Percentiles rank a stretch among this genome's conserved stretches.
Evolutionary conservation across 1,140 invertebrate genomes (phyloP).

Genomic region (Philotrypesis tridentata): DNA sequence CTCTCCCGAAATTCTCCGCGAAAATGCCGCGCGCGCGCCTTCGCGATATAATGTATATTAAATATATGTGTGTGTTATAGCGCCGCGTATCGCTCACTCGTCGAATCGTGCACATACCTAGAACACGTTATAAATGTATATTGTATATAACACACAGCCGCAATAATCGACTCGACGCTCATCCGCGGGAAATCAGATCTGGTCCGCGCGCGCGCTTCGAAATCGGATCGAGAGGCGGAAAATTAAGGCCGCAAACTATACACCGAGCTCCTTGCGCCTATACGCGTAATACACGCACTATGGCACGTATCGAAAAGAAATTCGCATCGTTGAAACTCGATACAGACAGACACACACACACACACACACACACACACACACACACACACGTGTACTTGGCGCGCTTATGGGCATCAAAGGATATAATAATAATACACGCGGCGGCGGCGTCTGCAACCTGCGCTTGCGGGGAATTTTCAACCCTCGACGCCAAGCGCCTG

Average conservation of each 20-base stretch:
- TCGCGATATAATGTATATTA: background rate
- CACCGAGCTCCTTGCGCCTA: no score
- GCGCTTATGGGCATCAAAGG: background rate
- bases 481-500: background rate
- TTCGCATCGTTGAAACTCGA: background rate
- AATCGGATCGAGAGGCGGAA: background rate
- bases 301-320: constrained; percentile 16
- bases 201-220: background rate
- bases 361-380: no score
- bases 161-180: background rate
- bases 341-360: no score
- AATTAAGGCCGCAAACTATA: background rate
- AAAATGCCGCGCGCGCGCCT: background rate
- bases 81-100: background rate
- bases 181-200: background rate
- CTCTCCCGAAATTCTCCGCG: background rate
- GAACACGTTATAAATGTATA: no score
- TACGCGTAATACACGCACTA: no score
- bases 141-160: no score
- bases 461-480: constrained; percentile 31
- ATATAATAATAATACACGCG: background rate
- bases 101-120: background rate
- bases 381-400: no score
- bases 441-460: no score
- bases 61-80: no score